A percentile compares a stretch with the other conserved stretches of the same genome.
Evolutionary conservation across 2,888 invertebrate genomes (phyloP).

Genomic region (Eledone cirrhosa): DNA sequence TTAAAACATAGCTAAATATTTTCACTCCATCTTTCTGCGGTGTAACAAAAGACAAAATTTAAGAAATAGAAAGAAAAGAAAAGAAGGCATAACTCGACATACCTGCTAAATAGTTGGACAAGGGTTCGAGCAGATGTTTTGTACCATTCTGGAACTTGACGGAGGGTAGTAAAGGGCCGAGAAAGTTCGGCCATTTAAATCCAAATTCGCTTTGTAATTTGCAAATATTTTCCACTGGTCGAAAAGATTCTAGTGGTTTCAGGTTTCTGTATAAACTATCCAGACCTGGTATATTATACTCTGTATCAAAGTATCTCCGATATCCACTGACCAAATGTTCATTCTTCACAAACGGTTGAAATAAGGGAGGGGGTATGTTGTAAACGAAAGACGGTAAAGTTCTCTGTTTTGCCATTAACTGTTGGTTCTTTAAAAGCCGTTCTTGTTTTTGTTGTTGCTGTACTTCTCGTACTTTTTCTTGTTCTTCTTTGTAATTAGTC

Average conservation of each 20-base stretch:
- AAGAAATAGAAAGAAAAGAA: not conserved
- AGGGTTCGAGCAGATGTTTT: not conserved
- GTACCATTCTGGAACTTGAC: slow-evolving; percentile 17
- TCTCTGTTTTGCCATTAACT: not conserved
- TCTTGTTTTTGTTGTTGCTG: no score
- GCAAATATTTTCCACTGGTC: not conserved
- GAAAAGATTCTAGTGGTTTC: no score
- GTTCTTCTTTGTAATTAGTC: slow-evolving; percentile 49
- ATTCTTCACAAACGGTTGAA: not conserved
- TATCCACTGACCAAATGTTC: not conserved
- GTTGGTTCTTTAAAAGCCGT: not conserved
- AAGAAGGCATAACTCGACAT: not conserved
- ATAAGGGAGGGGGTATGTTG: not conserved
- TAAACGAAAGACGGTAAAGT: not conserved
- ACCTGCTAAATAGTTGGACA: not conserved
- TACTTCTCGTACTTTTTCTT: slow-evolving; percentile 39
- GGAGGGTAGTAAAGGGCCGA: not conserved
- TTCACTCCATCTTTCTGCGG: no score
- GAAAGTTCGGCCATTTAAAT: slow-evolving; percentile 8
- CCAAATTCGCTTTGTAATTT: slow-evolving; percentile 4
- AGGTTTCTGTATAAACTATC: no score
- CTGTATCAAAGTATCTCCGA: not conserved
- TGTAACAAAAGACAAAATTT: not conserved
- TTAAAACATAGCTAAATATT: no score
- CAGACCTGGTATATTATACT: not conserved